Evolutionary conservation across 2,113 vertebrate species (phyloP).

Genomic region (Bubalus kerabau): DNA sequence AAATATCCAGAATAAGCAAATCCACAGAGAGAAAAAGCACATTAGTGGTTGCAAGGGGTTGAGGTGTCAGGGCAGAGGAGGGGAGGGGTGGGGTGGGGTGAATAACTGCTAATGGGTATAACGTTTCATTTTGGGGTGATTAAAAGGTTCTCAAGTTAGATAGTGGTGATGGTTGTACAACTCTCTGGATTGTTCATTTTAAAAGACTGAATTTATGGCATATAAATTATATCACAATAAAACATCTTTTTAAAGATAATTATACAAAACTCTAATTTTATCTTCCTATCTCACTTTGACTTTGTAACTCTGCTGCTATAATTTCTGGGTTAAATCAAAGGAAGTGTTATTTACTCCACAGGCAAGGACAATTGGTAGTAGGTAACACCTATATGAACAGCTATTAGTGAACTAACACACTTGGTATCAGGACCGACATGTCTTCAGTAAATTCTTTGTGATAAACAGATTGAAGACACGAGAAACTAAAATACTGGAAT

Average conservation of each 20-base stretch:
- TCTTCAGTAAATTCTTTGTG: neutral
- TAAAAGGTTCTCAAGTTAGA: conserved; percentile 13
- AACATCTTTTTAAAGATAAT: neutral
- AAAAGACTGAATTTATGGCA: neutral
- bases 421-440: neutral
- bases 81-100: neutral
- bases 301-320: neutral
- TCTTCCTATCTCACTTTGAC: neutral
- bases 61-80: neutral
- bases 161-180: neutral
- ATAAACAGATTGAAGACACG: neutral
- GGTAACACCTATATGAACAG: neutral
- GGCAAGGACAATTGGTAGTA: neutral
- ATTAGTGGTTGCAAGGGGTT: neutral
- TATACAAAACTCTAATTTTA: conserved; percentile 20
- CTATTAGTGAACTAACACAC: neutral
- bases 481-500: conserved; percentile 32
- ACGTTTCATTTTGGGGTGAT: neutral
- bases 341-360: neutral
- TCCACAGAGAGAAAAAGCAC: conserved; percentile 8
- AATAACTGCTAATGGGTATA: conserved; percentile 7
- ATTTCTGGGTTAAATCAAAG: neutral
- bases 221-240: neutral
- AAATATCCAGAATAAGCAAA: conserved; percentile 21
- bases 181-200: neutral